phyloP scores from a whole-genome alignment of 1,140 invertebrate species.

The Mylabris phalerata region DNA sequence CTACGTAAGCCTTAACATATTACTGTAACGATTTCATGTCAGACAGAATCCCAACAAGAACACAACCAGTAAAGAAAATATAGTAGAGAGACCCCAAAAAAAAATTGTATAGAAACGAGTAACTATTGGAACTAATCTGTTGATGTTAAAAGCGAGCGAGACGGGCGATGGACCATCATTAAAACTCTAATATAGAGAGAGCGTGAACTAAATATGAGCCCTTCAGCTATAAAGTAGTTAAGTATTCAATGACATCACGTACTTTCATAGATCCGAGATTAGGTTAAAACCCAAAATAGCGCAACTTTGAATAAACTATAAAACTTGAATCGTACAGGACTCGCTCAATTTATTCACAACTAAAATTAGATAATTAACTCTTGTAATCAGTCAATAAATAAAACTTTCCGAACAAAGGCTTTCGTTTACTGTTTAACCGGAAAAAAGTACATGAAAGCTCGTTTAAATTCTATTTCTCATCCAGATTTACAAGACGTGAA shows the following conservation, averaged over 20 bases:
- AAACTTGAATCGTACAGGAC: conserved; percentile 10
- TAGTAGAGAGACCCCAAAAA: conserved; percentile 1
- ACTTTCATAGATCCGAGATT: conserved; percentile 11
- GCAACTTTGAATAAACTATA: conserved; percentile 9
- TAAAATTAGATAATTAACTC: conserved; percentile 1
- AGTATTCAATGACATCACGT: conserved; percentile 15
- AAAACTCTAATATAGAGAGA: conserved; percentile 7
- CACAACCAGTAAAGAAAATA: background rate
- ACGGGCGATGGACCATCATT: background rate
- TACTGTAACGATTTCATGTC: conserved; percentile 9
- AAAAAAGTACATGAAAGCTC: too few species aligned
- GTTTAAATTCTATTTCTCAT: too few species aligned
- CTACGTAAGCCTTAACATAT: too few species aligned
- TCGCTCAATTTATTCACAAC: conserved; percentile 10
- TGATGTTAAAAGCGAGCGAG: too few species aligned
- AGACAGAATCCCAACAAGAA: background rate
- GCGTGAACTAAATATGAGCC: conserved; percentile 6
- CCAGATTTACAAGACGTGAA: too few species aligned
- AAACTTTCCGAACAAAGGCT: too few species aligned
- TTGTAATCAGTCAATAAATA: too few species aligned
- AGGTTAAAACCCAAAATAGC: conserved; percentile 8
- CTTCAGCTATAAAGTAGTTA: conserved; percentile 8
- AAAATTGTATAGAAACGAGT: background rate
- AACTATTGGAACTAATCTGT: background rate
- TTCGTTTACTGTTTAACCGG: too few species aligned